Conservation (phyloP, 2,113 vertebrate species). For the Nyctibius bracteatus region DNA sequence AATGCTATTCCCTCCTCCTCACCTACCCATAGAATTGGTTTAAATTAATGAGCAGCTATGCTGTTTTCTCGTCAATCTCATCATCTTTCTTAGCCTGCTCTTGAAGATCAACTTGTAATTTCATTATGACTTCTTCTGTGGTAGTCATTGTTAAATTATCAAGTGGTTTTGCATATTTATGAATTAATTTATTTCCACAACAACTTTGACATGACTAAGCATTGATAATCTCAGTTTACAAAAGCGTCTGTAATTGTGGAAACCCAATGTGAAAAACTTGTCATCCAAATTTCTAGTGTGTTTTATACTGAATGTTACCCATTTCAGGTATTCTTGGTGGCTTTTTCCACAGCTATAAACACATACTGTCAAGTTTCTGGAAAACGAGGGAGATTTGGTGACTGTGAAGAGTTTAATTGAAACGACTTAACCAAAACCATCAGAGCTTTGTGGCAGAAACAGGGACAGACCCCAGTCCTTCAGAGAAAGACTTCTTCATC, state of each 20-base stretch:
- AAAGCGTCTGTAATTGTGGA: neutral
- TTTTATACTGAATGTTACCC: neutral
- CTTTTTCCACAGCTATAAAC: neutral
- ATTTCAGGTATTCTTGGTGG: neutral
- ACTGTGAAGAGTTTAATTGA: neutral
- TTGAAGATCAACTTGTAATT: neutral
- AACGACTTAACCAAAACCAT: neutral
- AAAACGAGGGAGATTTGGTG: fast-evolving
- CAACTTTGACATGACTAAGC: neutral
- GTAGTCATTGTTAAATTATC: neutral
- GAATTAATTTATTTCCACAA: neutral
- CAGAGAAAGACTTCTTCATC: neutral
- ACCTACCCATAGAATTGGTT: neutral
- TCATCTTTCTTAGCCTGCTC: neutral
- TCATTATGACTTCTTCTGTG: neutral
- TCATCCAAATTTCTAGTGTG: neutral
- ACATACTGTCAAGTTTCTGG: neutral
- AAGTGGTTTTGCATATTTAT: neutral
- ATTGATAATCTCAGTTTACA: neutral
- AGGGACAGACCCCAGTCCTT: neutral
- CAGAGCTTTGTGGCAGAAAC: neutral
- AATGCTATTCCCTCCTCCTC: neutral
- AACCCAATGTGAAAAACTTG: neutral
- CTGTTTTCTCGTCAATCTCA: neutral
- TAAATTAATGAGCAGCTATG: neutral